A percentile compares a stretch with the other conserved stretches of the same genome.
phyloP scores from a whole-genome alignment of 2,113 vertebrate genomes.

The Grantiella picta region DNA sequence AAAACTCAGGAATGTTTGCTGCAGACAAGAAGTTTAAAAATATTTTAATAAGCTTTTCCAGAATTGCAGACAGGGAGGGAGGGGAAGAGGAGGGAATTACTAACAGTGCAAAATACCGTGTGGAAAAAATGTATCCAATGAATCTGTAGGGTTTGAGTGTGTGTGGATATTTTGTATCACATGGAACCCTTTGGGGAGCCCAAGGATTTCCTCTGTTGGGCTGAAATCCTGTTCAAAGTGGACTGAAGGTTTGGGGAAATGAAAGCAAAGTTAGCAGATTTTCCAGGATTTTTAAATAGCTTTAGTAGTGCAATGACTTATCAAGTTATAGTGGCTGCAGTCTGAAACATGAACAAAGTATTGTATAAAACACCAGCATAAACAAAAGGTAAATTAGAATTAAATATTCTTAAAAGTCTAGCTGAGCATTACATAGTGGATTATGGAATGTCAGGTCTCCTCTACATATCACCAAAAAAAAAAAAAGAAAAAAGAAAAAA shows the following conservation, averaged over 20 bases:
- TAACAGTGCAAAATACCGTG: conserved; percentile 77
- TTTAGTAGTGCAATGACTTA: conserved; percentile 75
- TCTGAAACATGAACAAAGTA: conserved; percentile 44
- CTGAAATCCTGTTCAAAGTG: background rate
- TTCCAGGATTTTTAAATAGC: conserved; percentile 56
- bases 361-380: conserved; percentile 60
- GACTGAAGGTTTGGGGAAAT: background rate
- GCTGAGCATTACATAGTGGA: conserved; percentile 52
- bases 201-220: conserved; percentile 4
- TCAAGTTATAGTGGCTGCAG: conserved; percentile 66
- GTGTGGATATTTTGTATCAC: background rate
- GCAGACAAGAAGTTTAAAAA: conserved; percentile 65
- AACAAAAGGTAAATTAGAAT: conserved; percentile 62
- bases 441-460: conserved; percentile 71
- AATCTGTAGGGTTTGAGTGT: background rate
- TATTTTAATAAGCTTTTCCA: conserved; percentile 79
- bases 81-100: conserved; percentile 33
- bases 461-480: conserved; percentile 42
- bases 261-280: conserved; percentile 45
- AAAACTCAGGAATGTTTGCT: background rate
- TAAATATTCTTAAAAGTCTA: conserved; percentile 58
- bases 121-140: conserved; percentile 57
- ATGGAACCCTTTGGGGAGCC: conserved; percentile 42
- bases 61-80: conserved; percentile 62
- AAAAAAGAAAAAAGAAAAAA: background rate